These are phyloP conservation scores for Metopia argyrocephala DNA, from an alignment of 2,888 invertebrate genomes.

Conservation along the genomic window DNA sequence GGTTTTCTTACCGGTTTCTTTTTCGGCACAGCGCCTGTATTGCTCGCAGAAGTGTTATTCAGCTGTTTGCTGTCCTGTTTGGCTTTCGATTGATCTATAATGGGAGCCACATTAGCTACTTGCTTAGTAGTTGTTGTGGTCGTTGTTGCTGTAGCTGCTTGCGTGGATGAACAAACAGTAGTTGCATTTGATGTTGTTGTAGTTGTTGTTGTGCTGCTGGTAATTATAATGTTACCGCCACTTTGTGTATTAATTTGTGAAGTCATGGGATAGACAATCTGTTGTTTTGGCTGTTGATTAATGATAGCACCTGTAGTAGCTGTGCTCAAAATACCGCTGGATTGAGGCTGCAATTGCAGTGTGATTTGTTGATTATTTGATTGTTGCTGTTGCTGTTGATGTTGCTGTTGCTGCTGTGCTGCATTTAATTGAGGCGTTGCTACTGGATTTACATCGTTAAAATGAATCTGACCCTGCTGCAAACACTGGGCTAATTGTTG, in stretches of 20 bases:
- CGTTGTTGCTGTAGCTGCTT: conserved; percentile 65
- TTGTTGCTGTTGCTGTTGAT: conserved; percentile 39
- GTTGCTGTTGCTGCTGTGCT: neutral
- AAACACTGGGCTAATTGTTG: conserved; percentile 78
- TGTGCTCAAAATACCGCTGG: conserved; percentile 1
- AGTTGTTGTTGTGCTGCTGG: conserved; percentile 68
- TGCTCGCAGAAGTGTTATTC: conserved; percentile 50
- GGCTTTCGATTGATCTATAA: conserved; percentile 78
- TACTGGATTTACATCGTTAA: conserved; percentile 77
- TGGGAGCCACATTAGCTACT: conserved; percentile 78
- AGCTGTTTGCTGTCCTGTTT: conserved; percentile 63
- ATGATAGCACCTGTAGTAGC: neutral
- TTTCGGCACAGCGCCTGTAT: conserved; percentile 70
- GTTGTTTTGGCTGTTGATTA: conserved; percentile 74
- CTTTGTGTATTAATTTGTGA: conserved; percentile 70
- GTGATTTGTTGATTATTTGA: conserved; percentile 16
- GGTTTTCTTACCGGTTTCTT: conserved; percentile 75
- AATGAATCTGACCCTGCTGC: conserved; percentile 78
- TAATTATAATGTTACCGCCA: conserved; percentile 45
- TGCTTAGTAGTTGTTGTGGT: conserved; percentile 74
- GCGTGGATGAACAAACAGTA: conserved; percentile 69
- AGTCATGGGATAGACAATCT: conserved; percentile 74
- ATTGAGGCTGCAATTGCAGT: conserved; percentile 42
- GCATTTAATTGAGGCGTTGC: conserved; percentile 59
- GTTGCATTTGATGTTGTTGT: conserved; percentile 67